A percentile compares a stretch with the other conserved stretches of the same genome.
Conservation (phyloP, 2,888 invertebrate species). For the Drosophila borborema region DNA sequence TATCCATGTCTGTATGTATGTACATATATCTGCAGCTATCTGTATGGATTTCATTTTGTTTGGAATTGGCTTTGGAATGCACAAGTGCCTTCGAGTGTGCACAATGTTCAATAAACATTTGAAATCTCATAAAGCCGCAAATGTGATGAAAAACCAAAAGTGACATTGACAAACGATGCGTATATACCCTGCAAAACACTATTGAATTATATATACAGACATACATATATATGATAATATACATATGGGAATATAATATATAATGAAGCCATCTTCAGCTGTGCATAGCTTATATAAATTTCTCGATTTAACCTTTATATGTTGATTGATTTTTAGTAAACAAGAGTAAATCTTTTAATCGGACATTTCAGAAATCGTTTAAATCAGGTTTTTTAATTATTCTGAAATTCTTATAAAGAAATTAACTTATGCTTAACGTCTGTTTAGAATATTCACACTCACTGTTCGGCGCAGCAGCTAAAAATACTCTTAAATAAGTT, state of each 20-base stretch:
- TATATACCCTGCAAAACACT: not conserved
- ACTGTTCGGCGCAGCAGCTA: too few relatives aligned
- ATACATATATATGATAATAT: not conserved
- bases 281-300: not conserved
- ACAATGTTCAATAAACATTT: conserved; percentile 55
- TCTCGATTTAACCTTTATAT: not conserved
- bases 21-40: conserved; percentile 10
- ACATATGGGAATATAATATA: not conserved
- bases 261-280: not conserved
- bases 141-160: not conserved
- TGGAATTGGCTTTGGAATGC: conserved; percentile 43
- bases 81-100: conserved; percentile 30
- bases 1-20: not conserved
- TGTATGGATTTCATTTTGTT: conserved; percentile 52
- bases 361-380: not conserved
- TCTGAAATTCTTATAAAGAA: not conserved
- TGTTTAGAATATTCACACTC: too few relatives aligned
- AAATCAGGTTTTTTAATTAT: not conserved
- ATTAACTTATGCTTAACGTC: too few relatives aligned
- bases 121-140: conserved; percentile 42
- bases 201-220: not conserved
- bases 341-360: not conserved
- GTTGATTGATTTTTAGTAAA: not conserved
- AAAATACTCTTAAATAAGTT: too few relatives aligned
- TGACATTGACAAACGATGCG: not conserved